phyloP scores from a whole-genome alignment of 2,797 vertebrate genomes.

The Anomalospiza imberbis region DNA sequence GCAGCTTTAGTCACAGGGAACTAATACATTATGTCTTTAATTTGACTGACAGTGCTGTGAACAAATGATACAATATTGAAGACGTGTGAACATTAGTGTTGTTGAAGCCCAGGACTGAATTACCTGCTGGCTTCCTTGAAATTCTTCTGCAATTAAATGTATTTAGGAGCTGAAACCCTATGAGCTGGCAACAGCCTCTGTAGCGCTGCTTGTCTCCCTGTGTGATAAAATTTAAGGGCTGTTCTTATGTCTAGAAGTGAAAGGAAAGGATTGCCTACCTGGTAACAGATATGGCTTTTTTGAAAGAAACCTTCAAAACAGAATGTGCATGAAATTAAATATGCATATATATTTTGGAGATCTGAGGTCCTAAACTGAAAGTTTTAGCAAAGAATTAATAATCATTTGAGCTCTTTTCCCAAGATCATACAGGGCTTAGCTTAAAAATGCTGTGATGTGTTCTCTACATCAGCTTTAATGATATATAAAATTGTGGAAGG shows the following conservation, averaged over 20 bases:
- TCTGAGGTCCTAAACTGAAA: neutral
- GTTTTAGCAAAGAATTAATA: neutral
- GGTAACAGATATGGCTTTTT: fast-evolving
- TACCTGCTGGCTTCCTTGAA: neutral
- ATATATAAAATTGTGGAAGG: neutral
- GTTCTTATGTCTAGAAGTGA: neutral
- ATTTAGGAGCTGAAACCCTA: neutral
- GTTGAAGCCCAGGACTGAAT: neutral
- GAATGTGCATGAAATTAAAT: neutral
- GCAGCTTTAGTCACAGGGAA: neutral
- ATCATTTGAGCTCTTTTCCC: neutral
- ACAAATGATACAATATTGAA: neutral
- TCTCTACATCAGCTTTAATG: neutral
- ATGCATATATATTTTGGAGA: neutral
- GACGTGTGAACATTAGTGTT: neutral
- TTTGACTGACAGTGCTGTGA: neutral
- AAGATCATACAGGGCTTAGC: fast-evolving
- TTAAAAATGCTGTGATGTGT: neutral
- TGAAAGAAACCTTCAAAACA: neutral
- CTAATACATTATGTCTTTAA: neutral
- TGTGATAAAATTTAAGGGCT: neutral
- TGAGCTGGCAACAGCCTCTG: neutral
- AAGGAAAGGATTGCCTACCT: neutral
- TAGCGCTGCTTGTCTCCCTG: neutral
- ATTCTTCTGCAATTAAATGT: neutral